Conservation (phyloP, 2,797 vertebrate genomes). For the Pangasius sanitwongsei region DNA sequence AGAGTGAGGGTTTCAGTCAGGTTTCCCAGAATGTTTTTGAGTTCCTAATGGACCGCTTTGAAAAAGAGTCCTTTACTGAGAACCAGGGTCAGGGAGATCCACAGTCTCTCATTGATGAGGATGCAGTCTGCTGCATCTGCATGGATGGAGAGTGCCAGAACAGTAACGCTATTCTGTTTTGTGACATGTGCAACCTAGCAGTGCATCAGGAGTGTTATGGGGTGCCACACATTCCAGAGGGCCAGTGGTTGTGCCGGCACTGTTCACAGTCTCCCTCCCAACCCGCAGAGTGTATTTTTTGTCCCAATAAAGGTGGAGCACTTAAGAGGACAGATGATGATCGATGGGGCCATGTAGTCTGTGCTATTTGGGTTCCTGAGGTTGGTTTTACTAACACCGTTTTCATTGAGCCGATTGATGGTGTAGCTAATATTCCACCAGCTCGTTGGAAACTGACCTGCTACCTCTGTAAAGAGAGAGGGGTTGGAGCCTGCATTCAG, state of each 20-base stretch:
- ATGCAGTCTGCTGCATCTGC: conserved; percentile 97
- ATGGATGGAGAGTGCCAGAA: conserved; percentile 98
- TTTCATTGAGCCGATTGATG: conserved; percentile 97
- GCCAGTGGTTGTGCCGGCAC: conserved; percentile 96
- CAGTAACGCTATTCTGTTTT: conserved; percentile 97
- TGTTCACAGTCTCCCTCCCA: conserved; percentile 89
- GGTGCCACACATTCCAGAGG: conserved; percentile 95
- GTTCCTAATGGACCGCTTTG: conserved; percentile 97
- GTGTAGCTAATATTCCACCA: conserved; percentile 93
- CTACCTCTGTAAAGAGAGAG: conserved; percentile 97
- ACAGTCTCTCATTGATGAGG: conserved; percentile 91
- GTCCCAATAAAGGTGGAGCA: conserved; percentile 94
- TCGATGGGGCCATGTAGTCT: conserved; percentile 97
- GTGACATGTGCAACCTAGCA: conserved; percentile 94
- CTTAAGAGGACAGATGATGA: conserved; percentile 97
- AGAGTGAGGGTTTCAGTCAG: conserved; percentile 86
- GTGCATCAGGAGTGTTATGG: conserved; percentile 99
- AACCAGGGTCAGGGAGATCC: conserved; percentile 87
- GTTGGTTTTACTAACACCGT: conserved; percentile 96
- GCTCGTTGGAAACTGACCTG: conserved; percentile 97
- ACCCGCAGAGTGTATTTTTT: conserved; percentile 90
- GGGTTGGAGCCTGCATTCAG: conserved; percentile 94
- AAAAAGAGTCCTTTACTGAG: conserved; percentile 91
- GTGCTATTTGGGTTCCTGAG: conserved; percentile 97
- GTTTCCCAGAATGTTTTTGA: conserved; percentile 95